Evolutionary conservation across 2,888 invertebrate species (phyloP), one percentile per base, ranked within the genome.

Genomic region (Tipula unca): DNA sequence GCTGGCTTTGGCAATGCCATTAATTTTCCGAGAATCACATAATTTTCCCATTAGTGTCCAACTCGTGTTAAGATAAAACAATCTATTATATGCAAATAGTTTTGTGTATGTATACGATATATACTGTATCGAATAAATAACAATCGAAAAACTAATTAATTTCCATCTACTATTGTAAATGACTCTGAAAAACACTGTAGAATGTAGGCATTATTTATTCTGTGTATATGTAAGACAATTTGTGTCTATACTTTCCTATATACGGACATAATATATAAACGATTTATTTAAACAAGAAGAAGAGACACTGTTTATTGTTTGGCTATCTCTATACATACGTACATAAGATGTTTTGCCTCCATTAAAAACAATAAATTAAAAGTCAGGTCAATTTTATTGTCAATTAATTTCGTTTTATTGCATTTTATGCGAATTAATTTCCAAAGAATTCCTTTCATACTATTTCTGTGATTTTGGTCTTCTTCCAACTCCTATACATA

Each of bases 361-460:
- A 69, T 25, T 69, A 69, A 69, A 69, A 69, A 25, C 69, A 25
- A 69, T 69, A 69, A 69, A 69, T 69, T 69, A 69, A 25, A 69
- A 69, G 69, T 69, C 69, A 69, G 69, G 69, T 69, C 69, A 69
- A 69, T 69, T 69, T 69, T 69, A 69, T 69, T 69, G 69, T 69
- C 69, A 69, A 69, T 69, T 69, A 69, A 69, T 69, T 69, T 69
- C 69, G 3, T 69, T 69, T 69, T 69, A 69, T 69, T 69, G 69
- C 69, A 69, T 69, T 69, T 69, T 69, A 69, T 69, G 69, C 69
- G 69, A 69, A 69, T 69, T 69, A 69, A 69, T 69, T 69, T 69
- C 25, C 10, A 69, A 69, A 69, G 69, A 69, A 69, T 69, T 69
- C 25, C 69, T 3, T 25, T 69, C 25, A 25, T 69, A 69, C 25